These are phyloP conservation scores for Eupeodes luniger DNA, from an alignment of 2,888 invertebrate species.

Conservation along the genomic window DNA sequence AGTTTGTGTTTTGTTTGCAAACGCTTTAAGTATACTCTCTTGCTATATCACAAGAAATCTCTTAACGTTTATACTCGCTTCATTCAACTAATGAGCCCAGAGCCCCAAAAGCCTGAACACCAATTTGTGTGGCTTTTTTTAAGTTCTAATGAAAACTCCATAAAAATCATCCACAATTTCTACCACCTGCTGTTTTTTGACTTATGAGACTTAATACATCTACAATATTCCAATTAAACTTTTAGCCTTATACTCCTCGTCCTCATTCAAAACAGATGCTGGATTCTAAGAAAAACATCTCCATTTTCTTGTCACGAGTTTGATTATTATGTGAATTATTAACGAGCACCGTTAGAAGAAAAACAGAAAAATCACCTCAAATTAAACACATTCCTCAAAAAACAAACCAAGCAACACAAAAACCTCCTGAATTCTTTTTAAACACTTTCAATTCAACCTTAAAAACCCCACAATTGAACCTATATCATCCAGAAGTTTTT, in stretches of 20 bases:
- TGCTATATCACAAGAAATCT: too few species aligned
- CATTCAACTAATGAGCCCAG: too few species aligned
- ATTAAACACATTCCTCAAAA: not conserved
- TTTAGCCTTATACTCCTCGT: not conserved
- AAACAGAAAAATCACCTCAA: not conserved
- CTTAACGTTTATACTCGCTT: too few species aligned
- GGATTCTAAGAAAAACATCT: not conserved
- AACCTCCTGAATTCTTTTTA: not conserved
- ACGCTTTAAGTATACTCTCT: too few species aligned
- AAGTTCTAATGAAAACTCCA: not conserved
- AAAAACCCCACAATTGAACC: not conserved
- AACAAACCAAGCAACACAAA: not conserved
- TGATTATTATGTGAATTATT: not conserved
- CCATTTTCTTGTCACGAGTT: not conserved
- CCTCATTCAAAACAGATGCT: not conserved
- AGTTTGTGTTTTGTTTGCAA: too few species aligned
- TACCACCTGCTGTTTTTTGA: constrained; percentile 1
- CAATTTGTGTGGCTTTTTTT: too few species aligned
- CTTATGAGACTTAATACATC: not conserved
- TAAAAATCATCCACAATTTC: not conserved
- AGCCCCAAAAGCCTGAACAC: too few species aligned
- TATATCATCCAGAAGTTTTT: not conserved
- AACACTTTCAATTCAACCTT: constrained; percentile 16
- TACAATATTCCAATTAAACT: not conserved
- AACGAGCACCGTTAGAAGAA: not conserved